Conservation (phyloP, 30 jellyfish, hydroid and myxozoan species). For the Nemopilema nomurai region DNA sequence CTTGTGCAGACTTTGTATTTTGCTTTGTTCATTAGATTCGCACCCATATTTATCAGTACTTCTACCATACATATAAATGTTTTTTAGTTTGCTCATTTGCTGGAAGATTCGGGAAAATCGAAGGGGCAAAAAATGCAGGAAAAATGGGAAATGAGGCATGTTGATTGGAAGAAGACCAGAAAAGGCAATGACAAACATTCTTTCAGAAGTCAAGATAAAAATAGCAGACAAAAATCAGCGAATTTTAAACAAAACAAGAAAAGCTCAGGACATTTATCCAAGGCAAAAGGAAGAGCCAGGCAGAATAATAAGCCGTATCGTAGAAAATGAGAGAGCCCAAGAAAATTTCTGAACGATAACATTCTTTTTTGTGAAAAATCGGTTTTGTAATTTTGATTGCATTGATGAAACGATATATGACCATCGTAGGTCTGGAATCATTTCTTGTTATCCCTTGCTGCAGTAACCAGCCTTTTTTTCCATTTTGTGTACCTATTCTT, state of each 20-base stretch:
- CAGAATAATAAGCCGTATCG: background rate
- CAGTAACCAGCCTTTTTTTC: too few relatives aligned
- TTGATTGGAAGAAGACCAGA: background rate
- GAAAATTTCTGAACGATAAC: background rate
- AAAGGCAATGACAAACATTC: background rate
- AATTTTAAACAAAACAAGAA: background rate
- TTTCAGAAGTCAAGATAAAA: background rate
- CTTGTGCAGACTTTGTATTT: background rate
- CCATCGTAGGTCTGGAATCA: too few relatives aligned
- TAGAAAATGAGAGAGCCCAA: background rate
- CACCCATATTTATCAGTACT: background rate
- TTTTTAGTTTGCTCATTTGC: constrained; percentile 57
- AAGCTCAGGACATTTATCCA: background rate
- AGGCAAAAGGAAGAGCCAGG: background rate
- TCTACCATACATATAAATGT: background rate
- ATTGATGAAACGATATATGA: too few relatives aligned
- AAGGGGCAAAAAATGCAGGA: constrained; percentile 46
- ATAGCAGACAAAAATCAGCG: background rate
- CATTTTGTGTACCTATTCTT: too few relatives aligned
- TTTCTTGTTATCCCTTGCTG: too few relatives aligned
- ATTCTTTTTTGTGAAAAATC: background rate
- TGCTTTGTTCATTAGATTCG: background rate
- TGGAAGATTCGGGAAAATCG: constrained; percentile 26
- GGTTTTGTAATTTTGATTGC: background rate
- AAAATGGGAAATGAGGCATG: constrained; percentile 35